Conservation (phyloP, 2,113 vertebrate genomes). For the Melospiza georgiana region DNA sequence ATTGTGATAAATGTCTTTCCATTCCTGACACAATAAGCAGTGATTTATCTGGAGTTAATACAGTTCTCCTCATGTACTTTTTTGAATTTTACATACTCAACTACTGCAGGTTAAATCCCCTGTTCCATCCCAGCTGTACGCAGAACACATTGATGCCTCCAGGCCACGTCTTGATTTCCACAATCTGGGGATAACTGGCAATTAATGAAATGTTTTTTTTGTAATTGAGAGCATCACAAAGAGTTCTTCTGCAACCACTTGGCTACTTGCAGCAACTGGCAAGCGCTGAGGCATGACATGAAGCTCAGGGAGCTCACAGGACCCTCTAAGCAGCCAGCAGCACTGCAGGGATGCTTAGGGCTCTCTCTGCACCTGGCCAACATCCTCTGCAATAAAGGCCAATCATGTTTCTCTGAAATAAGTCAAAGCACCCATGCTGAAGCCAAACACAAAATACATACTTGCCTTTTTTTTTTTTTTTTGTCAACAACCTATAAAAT, state of each 20-base stretch:
- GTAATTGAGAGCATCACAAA: background rate
- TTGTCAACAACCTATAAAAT: background rate
- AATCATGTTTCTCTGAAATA: background rate
- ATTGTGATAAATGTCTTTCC: background rate
- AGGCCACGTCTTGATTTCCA: background rate
- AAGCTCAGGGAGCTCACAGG: background rate
- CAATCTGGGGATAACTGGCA: background rate
- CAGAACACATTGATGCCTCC: background rate
- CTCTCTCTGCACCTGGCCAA: background rate
- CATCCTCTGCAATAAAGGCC: background rate
- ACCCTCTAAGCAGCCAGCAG: background rate
- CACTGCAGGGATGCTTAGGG: background rate
- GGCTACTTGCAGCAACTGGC: accelerated
- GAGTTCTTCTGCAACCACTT: background rate
- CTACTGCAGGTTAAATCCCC: background rate
- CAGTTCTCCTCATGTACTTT: background rate
- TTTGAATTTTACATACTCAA: background rate
- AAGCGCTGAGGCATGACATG: background rate
- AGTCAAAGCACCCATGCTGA: background rate
- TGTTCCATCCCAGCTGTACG: background rate
- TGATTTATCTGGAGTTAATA: background rate
- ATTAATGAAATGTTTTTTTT: background rate
- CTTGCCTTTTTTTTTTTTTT: background rate
- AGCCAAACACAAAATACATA: background rate
- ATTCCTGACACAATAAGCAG: background rate